Evolutionary conservation across 1,140 invertebrate species (phyloP).

Genomic region (Archegozetes longisetosus): DNA sequence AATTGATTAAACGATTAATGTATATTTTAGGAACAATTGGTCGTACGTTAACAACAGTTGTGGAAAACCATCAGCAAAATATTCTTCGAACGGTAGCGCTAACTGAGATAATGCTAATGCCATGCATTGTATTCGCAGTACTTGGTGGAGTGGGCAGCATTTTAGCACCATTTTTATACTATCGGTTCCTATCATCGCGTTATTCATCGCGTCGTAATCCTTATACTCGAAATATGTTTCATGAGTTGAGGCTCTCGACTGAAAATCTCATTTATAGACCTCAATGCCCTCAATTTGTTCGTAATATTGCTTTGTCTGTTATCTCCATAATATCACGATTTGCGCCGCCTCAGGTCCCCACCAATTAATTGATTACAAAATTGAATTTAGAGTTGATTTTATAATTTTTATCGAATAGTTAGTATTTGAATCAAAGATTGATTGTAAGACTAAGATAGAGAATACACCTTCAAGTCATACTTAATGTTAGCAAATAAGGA

Average conservation of each 20-base stretch:
- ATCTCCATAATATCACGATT: no score
- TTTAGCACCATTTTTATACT: constrained; percentile 80
- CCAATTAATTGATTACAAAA: not conserved
- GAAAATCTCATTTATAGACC: constrained; percentile 1
- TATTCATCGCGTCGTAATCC: constrained; percentile 85
- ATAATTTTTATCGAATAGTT: no score
- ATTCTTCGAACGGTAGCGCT: constrained; percentile 17
- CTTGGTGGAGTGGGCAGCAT: constrained; percentile 9
- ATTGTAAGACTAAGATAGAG: no score
- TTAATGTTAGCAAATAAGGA: no score
- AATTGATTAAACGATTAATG: no score
- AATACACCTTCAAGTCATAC: no score
- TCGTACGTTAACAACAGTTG: constrained; percentile 20
- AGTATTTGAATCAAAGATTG: no score
- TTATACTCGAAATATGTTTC: constrained; percentile 45
- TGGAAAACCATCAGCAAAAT: constrained; percentile 9
- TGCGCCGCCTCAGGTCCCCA: not conserved
- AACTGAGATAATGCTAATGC: constrained; percentile 17
- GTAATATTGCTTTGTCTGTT: no score
- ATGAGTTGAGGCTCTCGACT: constrained; percentile 7
- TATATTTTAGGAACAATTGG: constrained; percentile 20
- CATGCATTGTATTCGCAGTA: constrained; percentile 12
- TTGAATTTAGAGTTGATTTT: no score
- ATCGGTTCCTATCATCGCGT: constrained; percentile 74
- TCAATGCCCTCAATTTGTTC: not conserved